Base-by-base conservation (phyloP, 30 jellyfish, hydroid and myxozoan genomes). In the Aurelia coerulea region DNA sequence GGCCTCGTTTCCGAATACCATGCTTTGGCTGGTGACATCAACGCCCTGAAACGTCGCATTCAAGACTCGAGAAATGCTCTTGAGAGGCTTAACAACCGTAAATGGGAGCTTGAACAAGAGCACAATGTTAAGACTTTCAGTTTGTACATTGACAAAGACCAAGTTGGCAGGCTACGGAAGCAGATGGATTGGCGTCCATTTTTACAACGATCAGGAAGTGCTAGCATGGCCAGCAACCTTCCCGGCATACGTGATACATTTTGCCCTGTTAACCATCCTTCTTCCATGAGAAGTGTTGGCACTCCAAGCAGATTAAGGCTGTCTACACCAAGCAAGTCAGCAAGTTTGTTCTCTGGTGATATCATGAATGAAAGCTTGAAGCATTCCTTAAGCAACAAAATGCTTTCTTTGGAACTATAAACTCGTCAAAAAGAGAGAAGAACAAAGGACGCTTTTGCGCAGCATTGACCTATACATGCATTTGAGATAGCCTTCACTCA, bases 121-220 rank as follows among this genome's bases (percentile, higher is more conserved):
- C 92, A 83, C 81, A 83, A 83, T 59, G 92, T 83, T 50, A 83
- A 83, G 50, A 83, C 92, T n/a, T 83, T 83, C 87, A 83, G 92
- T 64, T 62, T 83, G 75, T 83, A 83, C 81, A 83, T 83, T 33
- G 92, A 83, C 86, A 83, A 83, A 83, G 92, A 83, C 17, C 92
- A 83, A 53, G 92, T 83, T 35, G 92, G 92, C 18, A 41, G 92
- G 29, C 74, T 83, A 60, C 35, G 92, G 54, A 83, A 83, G 81
- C 92, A 83, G 76, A 34, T 83, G 60, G 92, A 83, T 49, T 83
- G 92, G 92, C 86, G 92, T 51, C 92, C 92, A 31, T 83, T 83
- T 66, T 37, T 83, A 23, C 86, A 83, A 33, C 86, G 92, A 39
- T 70, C 86, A n/a, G 14, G 86, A n/a, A 70, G 50, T 18, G 85